Percentiles rank a stretch among this genome's conserved stretches.
Conservation (phyloP, 2,113 vertebrate genomes). For the Rissa tridactyla region DNA sequence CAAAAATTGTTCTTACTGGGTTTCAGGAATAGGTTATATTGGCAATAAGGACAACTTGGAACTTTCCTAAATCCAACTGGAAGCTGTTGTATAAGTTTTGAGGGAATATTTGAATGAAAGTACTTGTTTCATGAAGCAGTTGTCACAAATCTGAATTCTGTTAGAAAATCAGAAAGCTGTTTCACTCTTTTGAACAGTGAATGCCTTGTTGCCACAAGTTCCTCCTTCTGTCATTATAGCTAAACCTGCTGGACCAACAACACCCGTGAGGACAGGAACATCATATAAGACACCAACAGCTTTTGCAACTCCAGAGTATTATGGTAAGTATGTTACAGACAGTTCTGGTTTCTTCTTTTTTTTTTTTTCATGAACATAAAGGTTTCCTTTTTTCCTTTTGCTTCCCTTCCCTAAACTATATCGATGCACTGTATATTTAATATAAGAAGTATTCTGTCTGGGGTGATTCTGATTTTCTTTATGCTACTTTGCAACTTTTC, state of each 20-base stretch:
- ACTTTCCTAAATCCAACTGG: neutral
- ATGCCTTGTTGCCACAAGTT: slow-evolving; percentile 32
- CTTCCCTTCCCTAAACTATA: neutral
- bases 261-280: slow-evolving; percentile 35
- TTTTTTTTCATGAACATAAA: neutral
- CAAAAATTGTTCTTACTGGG: neutral
- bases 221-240: slow-evolving; percentile 1
- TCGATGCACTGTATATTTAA: neutral
- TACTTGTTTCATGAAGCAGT: neutral
- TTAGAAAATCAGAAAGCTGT: neutral
- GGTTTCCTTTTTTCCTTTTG: neutral
- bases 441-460: neutral
- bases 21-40: neutral
- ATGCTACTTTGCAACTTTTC: neutral
- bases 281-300: slow-evolving; percentile 70
- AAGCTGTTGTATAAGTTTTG: neutral
- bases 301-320: slow-evolving; percentile 72
- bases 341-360: neutral
- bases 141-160: neutral
- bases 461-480: neutral
- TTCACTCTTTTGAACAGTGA: slow-evolving; percentile 26
- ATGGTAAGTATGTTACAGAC: slow-evolving; percentile 59
- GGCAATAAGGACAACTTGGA: neutral
- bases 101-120: neutral
- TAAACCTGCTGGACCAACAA: slow-evolving; percentile 52